Conservation (phyloP, 2,797 vertebrate species). For the Graptemys geographica region DNA sequence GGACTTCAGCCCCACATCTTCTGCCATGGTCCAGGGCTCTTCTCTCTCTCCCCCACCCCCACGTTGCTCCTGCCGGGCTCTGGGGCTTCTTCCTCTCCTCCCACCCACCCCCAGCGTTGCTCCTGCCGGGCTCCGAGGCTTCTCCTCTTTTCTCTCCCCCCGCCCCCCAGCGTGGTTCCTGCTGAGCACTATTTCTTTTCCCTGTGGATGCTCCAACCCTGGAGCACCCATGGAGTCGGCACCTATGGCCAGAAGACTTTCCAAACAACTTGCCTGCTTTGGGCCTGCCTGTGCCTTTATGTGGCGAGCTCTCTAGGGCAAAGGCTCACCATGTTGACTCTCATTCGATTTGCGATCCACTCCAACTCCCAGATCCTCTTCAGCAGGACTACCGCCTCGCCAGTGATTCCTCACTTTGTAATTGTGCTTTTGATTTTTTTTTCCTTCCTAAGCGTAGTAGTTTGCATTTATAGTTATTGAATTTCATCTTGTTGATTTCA, state of each 20-base stretch:
- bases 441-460: background rate
- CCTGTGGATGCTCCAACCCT: too few species aligned
- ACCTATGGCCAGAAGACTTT: background rate
- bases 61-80: too few species aligned
- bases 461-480: background rate
- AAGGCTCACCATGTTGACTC: background rate
- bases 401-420: background rate
- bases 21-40: too few species aligned
- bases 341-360: background rate
- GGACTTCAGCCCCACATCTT: too few species aligned
- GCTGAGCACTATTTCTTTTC: too few species aligned
- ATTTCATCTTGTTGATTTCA: background rate
- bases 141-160: too few species aligned
- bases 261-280: background rate
- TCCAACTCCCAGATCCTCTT: background rate
- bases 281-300: background rate
- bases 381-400: background rate
- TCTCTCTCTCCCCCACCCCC: too few species aligned
- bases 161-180: too few species aligned
- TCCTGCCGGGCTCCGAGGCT: too few species aligned
- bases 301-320: background rate
- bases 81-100: too few species aligned
- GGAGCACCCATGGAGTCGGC: too few species aligned
- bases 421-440: background rate
- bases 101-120: too few species aligned